Base-by-base conservation (phyloP, 2,888 invertebrate species). In the Euproctis similis region DNA sequence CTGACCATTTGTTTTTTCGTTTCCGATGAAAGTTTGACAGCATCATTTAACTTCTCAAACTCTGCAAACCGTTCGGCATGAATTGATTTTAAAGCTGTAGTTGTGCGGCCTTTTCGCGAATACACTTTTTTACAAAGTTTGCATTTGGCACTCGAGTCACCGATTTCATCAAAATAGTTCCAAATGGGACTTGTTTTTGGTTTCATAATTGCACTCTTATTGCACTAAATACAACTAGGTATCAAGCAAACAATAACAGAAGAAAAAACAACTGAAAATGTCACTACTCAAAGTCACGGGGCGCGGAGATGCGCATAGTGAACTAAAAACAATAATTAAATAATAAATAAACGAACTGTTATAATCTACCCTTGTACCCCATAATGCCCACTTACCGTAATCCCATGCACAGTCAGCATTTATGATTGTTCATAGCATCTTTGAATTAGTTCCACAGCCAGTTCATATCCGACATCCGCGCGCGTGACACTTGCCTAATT, bases 51-150 rank as follows among this genome's bases (percentile, higher is more conserved):
- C 33, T 40, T 36, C 26, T 34, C 27, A 23, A 34, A 35, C 24
- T 30, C 41, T 38, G 25, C 36, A 37, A 39, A 44, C 36, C 22
- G 8, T 22, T 39, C 35, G 33, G 32, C 39, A 30, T 51, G 48
- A 18, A 48, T 38, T 23, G 51, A 12, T 42, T 48, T 44, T 23
- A 42, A 40, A 23, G 47, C 30, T 8, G 44, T 37, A 21, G 49
- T 46, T 13, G 43, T 47, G 30, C 45, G 38, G 10, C 42, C 49
- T 35, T 45, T 47, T 36, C 42, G 36, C 26, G 46, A 49, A 25
- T 49, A 46, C 25, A 7, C 8, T 10, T 25, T 25, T 2, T n/a
- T 7, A 25, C 17, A 25, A 2, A 25, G 25, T 17, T 17, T 25
- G 7, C 25, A 17, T 16, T 17, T 25, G 8, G 25, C 17, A 7